phyloP scores from a whole-genome alignment of 2,888 invertebrate genomes.

The Parthenolecanium corni region DNA sequence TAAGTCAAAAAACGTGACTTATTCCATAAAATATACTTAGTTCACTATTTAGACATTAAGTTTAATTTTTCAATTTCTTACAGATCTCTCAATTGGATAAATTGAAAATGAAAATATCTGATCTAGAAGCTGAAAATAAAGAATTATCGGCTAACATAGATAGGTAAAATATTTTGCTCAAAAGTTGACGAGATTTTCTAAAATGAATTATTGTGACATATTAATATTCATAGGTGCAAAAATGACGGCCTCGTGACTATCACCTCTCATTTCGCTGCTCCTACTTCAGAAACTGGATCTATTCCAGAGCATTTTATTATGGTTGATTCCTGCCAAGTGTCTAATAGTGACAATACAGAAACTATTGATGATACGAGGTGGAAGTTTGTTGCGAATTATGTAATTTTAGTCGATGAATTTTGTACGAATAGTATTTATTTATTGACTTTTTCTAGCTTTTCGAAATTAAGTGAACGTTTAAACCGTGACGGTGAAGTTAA shows the following conservation, averaged over 20 bases:
- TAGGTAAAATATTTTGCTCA: conserved; percentile 31
- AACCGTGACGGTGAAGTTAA: background rate
- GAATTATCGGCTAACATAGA: conserved; percentile 41
- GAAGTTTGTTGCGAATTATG: background rate
- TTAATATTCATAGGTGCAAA: too few relatives aligned
- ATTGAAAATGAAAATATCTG: conserved; percentile 45
- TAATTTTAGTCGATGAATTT: too few relatives aligned
- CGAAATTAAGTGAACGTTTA: too few relatives aligned
- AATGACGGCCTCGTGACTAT: conserved; percentile 34
- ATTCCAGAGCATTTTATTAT: conserved; percentile 54
- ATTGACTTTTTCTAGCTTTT: too few relatives aligned
- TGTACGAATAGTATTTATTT: too few relatives aligned
- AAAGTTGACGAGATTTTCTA: background rate
- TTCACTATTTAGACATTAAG: too few relatives aligned
- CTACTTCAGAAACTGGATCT: conserved; percentile 43
- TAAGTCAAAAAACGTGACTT: too few relatives aligned
- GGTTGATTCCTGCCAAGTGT: conserved; percentile 39
- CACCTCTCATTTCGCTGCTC: conserved; percentile 35
- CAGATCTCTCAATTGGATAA: conserved; percentile 41
- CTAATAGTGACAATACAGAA: conserved; percentile 2
- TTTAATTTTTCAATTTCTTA: background rate
- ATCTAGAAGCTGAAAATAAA: conserved; percentile 47
- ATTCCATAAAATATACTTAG: too few relatives aligned
- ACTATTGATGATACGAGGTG: background rate
- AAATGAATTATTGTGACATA: background rate